Evolutionary conservation across 2,888 invertebrate species (phyloP).

Genomic region (Cotesia congregata): DNA sequence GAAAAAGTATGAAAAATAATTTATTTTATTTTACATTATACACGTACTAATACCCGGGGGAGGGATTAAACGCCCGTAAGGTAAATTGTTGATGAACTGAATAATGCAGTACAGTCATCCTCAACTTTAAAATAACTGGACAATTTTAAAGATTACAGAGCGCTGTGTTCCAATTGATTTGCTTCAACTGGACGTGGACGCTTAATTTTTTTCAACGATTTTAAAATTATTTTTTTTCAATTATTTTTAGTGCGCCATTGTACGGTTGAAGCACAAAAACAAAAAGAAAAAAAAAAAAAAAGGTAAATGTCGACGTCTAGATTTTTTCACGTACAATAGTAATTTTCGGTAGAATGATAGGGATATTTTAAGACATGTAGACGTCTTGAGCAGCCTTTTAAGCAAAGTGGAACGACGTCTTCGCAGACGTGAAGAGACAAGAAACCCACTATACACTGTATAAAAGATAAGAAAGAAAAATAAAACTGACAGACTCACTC

Average conservation of each 20-base stretch:
- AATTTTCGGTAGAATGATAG: conserved; percentile 29
- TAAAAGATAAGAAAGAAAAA: conserved; percentile 15
- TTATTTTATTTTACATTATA: conserved; percentile 3
- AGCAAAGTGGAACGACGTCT: conserved; percentile 55
- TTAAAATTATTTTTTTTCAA: background rate
- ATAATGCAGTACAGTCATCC: conserved; percentile 45
- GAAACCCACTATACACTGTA: conserved; percentile 20
- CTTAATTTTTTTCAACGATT: conserved; percentile 14
- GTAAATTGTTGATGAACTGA: conserved; percentile 14
- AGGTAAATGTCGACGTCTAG: background rate
- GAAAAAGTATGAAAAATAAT: conserved; percentile 1
- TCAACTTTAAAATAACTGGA: conserved; percentile 55
- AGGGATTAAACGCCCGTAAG: conserved; percentile 22
- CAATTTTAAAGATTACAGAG: conserved; percentile 64
- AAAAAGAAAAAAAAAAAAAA: conserved; percentile 17
- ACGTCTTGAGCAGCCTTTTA: conserved; percentile 46
- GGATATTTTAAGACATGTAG: conserved; percentile 31
- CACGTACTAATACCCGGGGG: background rate
- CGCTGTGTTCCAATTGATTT: conserved; percentile 60
- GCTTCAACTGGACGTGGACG: conserved; percentile 51
- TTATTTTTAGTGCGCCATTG: too few relatives aligned
- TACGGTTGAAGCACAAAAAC: background rate
- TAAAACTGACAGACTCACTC: conserved; percentile 14
- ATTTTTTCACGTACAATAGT: conserved; percentile 9
- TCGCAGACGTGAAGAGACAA: conserved; percentile 48